phyloP scores from a whole-genome alignment of 2,888 invertebrate species.

The Lepetodrilus schrolli region DNA sequence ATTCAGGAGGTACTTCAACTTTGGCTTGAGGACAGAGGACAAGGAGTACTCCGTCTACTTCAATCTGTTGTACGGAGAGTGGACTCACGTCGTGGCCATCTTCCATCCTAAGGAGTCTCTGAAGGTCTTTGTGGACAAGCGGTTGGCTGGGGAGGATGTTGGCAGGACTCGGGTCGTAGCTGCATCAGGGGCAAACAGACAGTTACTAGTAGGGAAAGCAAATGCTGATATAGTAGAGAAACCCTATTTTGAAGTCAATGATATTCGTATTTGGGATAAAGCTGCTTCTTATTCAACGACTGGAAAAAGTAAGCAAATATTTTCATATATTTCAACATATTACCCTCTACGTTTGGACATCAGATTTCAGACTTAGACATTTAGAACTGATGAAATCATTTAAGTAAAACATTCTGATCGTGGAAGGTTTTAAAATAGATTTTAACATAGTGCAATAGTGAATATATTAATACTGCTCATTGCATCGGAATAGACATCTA shows the following conservation, averaged over 20 bases:
- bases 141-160: constrained; percentile 31
- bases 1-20: constrained; percentile 42
- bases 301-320: background rate
- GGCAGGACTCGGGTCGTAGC: background rate
- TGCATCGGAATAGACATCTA: no score
- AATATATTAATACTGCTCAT: no score
- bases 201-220: background rate
- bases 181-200: background rate
- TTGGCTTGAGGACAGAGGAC: constrained; percentile 28
- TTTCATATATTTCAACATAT: no score
- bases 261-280: constrained; percentile 35
- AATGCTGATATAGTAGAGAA: background rate
- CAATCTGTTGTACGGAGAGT: constrained; percentile 36
- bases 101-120: constrained; percentile 38
- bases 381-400: no score
- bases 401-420: no score
- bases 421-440: no score
- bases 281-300: constrained; percentile 8
- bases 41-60: constrained; percentile 40
- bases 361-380: no score
- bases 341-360: no score
- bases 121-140: constrained; percentile 38
- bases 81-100: constrained; percentile 35
- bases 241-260: constrained; percentile 35
- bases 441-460: no score